A percentile compares a stretch with the other conserved stretches of the same genome.
Evolutionary conservation across 2,113 vertebrate species (phyloP).

Genomic region (Sorex fumeus): DNA sequence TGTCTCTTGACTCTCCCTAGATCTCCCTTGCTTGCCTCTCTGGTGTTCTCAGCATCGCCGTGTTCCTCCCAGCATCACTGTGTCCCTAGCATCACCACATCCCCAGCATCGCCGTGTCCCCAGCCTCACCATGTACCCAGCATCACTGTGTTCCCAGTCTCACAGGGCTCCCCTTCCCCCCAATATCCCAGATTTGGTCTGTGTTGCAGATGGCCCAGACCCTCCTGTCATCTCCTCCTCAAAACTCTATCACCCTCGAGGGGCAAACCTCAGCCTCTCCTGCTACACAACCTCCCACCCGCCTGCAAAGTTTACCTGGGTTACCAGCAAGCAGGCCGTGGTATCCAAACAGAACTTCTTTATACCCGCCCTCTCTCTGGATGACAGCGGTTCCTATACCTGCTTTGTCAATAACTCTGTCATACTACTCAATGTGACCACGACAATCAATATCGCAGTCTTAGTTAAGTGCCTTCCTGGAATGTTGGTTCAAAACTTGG

Average conservation of each 20-base stretch:
- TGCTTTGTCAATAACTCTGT: conserved; percentile 19
- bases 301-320: conserved; percentile 40
- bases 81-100: too few species aligned
- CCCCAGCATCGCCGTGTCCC: too few species aligned
- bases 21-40: too few species aligned
- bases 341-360: not conserved
- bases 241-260: not conserved
- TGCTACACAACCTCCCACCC: conserved; percentile 43
- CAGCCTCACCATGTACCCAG: too few species aligned
- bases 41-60: too few species aligned
- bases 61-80: too few species aligned
- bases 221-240: conserved; percentile 21
- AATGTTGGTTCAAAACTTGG: accelerated
- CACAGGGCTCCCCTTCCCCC: too few species aligned
- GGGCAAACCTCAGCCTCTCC: conserved; percentile 15
- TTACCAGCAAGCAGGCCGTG: not conserved
- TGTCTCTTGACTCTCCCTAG: too few species aligned
- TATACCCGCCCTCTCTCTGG: not conserved
- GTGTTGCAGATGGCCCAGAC: not conserved
- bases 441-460: conserved; percentile 3
- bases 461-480: conserved; percentile 37
- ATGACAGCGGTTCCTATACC: conserved; percentile 31
- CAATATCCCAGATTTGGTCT: too few species aligned
- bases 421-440: not conserved
- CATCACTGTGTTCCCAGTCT: too few species aligned